Evolutionary conservation across 1,140 invertebrate species (phyloP), one percentile per base, ranked within the genome.

Genomic region (Archegozetes longisetosus): DNA sequence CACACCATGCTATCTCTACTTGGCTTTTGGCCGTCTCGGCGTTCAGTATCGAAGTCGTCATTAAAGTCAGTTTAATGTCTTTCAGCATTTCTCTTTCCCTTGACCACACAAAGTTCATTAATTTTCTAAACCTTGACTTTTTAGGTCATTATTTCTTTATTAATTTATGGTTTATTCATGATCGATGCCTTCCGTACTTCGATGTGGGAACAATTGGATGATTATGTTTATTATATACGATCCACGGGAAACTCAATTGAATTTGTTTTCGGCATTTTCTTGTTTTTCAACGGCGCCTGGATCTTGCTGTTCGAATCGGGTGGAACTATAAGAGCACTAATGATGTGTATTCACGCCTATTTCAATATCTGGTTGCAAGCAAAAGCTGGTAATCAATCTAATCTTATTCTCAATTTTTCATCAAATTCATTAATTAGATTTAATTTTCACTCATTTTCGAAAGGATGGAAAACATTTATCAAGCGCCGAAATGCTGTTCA

Each of bases 281-380:
- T 97, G 1, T 90, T 97, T 67, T 86, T 90, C 68, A 96, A 95
- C 72, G 91, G 92, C 1, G 82, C 88, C 4, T 94, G 88, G 83
- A 93, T 95, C 61, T 75, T 95, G 4, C 64, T 94, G 2, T 92
- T 91, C 68, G 84, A 94, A 69, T 83, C 85, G n/a, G 83, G 89
- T 58, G 88, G 88, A 61, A 79, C 85, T 50, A 86, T 89, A 65
- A 73, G 91, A 29, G 88, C 90, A 0, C 78, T 88, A 0, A 92
- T 95, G 83, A 88, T 97, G 81, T 85, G 88, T 66, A 85, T 96
- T 55, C 92, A 97, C 72, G 89, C 88, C 4, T 96, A 97, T 68
- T 95, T 95, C 70, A 97, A 96, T 71, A 89, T 97, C 47, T 96
- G 90, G 88, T 88, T 86, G 70, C 86, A 93, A 68, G 86, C 89